phyloP scores from a whole-genome alignment of 1,140 invertebrate species.

The Cotesia vestalis region DNA sequence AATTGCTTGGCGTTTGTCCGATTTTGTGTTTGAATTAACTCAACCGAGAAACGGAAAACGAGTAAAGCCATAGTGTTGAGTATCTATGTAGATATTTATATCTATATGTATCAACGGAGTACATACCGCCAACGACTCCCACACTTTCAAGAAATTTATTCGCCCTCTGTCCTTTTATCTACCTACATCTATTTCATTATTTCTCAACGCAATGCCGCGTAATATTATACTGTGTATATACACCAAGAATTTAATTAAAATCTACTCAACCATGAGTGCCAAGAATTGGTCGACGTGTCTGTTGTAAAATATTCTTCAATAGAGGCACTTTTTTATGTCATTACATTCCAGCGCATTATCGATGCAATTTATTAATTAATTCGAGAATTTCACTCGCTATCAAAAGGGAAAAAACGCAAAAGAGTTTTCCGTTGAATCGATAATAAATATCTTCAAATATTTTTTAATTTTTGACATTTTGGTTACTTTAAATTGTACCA shows the following conservation, averaged over 20 bases:
- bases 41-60: background rate
- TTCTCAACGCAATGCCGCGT: slow-evolving; percentile 20
- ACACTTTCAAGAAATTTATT: slow-evolving; percentile 24
- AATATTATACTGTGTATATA: slow-evolving; percentile 35
- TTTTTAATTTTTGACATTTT: too few relatives aligned
- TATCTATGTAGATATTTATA: background rate
- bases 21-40: slow-evolving; percentile 20
- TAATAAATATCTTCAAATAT: too few relatives aligned
- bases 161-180: background rate
- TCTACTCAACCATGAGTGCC: slow-evolving; percentile 21
- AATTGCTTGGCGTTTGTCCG: slow-evolving; percentile 8
- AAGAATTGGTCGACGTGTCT: slow-evolving; percentile 4
- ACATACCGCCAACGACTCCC: background rate
- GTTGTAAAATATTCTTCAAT: background rate
- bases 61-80: background rate
- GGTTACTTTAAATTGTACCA: too few relatives aligned
- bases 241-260: slow-evolving; percentile 54
- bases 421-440: too few relatives aligned
- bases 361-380: too few relatives aligned
- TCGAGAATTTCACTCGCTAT: too few relatives aligned
- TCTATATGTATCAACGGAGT: background rate
- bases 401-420: too few relatives aligned
- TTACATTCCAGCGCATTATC: slow-evolving; percentile 1
- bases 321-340: background rate
- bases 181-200: slow-evolving; percentile 38